These are phyloP conservation scores for Mamestra configurata DNA, from an alignment of 1,140 invertebrate species.

Conservation along the genomic window DNA sequence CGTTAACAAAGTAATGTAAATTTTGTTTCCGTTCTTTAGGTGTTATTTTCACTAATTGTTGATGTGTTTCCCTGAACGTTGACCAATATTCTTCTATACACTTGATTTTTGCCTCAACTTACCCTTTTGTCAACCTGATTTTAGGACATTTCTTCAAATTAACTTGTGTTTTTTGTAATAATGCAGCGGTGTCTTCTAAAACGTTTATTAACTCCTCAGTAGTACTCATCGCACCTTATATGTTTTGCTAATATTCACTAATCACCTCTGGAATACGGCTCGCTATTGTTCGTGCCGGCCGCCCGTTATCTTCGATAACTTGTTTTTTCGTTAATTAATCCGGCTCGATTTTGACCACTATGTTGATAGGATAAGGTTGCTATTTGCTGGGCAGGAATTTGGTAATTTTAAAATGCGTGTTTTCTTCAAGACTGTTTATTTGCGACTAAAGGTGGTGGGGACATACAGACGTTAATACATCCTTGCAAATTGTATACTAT, in stretches of 20 bases:
- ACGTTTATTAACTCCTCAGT: not conserved
- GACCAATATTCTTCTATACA: slow-evolving; percentile 4
- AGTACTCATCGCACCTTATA: slow-evolving; percentile 3
- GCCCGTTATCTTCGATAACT: slow-evolving; percentile 13
- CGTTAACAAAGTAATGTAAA: not conserved
- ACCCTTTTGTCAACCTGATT: not conserved
- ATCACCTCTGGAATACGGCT: slow-evolving; percentile 14
- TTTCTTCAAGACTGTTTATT: too few relatives aligned
- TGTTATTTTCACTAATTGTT: not conserved
- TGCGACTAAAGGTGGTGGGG: too few relatives aligned
- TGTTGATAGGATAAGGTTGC: not conserved
- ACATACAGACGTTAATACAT: too few relatives aligned
- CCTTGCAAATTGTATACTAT: too few relatives aligned
- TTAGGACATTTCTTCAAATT: slow-evolving; percentile 15
- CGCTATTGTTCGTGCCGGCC: slow-evolving; percentile 5
- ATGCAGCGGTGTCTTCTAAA: not conserved
- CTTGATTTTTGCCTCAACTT: not conserved
- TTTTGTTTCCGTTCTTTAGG: not conserved
- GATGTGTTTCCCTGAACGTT: not conserved
- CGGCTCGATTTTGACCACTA: slow-evolving; percentile 17
- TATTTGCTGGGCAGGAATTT: not conserved
- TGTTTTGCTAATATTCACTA: not conserved
- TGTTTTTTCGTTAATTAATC: not conserved
- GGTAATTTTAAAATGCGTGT: too few relatives aligned
- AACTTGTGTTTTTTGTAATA: too few relatives aligned